Evolutionary conservation across 2,113 vertebrate genomes (phyloP), one percentile per base, ranked within the genome.

Genomic region (Bufo bufo): DNA sequence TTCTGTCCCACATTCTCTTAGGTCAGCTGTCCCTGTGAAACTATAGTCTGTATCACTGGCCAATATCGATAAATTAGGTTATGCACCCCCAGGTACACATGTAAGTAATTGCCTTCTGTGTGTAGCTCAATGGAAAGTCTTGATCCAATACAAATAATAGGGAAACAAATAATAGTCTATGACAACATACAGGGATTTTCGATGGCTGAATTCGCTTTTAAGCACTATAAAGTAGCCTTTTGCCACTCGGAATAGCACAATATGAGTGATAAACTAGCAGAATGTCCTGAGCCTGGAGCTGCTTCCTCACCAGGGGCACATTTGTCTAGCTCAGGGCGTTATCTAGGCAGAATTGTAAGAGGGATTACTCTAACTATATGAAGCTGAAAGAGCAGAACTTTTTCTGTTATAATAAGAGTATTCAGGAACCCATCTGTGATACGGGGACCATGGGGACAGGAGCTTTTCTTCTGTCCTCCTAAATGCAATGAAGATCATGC

Each of bases 391-490:
- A 69, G 80, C 16, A 45, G 33, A 85, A 61, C 33, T 45, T 47
- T 23, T 43, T 75, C 84, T 33, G 33, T 1, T 59, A 72, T n/a
- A 75, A 74, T 72, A 75, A 85, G 90, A 90, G 87, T 91, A 9
- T 91, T 91, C 80, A 79, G 17, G 77, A 91, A 86, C 33, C 90
- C 90, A 92, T 87, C 82, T 82, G n/a, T 91, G 89, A 91, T 91
- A 89, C 91, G 90, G 87, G 50, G 50, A 74, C 12, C 6, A 86
- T 69, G 16, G 63, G 89, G 91, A 93, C 91, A 90, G 91, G 90
- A 92, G 88, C 87, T 91, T 87, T 91, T 90, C 89, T 91, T 90
- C 90, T 90, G 90, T 85, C 90, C 90, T 85, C 90, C 90, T 85
- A 69, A 91, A 84, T 66, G 91, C 89, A 66, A 49, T 87, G 78